Evolutionary conservation across 2,888 invertebrate species (phyloP).

Genomic region (Erebia ligea): DNA sequence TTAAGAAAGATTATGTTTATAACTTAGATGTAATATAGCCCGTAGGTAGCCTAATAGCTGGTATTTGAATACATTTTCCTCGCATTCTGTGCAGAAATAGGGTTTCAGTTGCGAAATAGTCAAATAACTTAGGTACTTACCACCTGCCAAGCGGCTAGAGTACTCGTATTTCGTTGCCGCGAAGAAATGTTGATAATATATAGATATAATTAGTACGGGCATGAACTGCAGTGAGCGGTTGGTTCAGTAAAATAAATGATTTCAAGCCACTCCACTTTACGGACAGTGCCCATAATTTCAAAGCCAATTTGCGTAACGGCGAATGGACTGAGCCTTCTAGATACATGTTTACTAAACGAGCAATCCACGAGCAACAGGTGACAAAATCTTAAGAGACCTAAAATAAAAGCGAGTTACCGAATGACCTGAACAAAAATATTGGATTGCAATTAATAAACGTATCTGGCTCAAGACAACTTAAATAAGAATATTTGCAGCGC

Average conservation of each 20-base stretch:
- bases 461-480: too few species aligned
- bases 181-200: constrained; percentile 49
- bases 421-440: background rate
- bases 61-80: constrained; percentile 27
- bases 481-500: too few species aligned
- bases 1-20: constrained; percentile 15
- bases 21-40: constrained; percentile 24
- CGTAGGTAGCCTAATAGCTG: constrained; percentile 22
- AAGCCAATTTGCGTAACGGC: constrained; percentile 51
- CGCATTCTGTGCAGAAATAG: constrained; percentile 27
- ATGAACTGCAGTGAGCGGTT: constrained; percentile 45
- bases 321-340: constrained; percentile 34
- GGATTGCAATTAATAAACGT: background rate
- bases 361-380: constrained; percentile 13
- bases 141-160: constrained; percentile 26
- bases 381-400: background rate
- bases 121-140: constrained; percentile 32
- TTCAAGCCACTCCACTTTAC: constrained; percentile 47
- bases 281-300: constrained; percentile 45
- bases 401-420: background rate
- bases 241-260: constrained; percentile 53
- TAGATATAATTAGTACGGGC: constrained; percentile 47
- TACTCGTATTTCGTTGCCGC: constrained; percentile 43
- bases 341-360: constrained; percentile 27
- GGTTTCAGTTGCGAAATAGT: constrained; percentile 28